Evolutionary conservation across 2,797 vertebrate genomes (phyloP).

Genomic region (Bradypodion pumilum): DNA sequence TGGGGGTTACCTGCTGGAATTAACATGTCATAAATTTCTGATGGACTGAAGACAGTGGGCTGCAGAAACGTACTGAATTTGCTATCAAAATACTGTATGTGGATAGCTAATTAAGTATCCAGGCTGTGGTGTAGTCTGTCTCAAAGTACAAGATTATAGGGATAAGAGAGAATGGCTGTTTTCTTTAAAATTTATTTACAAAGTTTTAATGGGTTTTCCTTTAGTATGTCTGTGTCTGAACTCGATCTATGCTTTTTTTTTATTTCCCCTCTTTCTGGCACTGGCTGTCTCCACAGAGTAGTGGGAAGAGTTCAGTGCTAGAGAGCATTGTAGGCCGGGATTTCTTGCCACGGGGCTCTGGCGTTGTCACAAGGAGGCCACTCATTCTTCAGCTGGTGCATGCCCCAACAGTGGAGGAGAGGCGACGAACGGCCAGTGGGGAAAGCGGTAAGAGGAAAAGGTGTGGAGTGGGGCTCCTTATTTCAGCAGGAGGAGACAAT

Average conservation of each 20-base stretch:
- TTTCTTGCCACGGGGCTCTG: slow-evolving; percentile 83
- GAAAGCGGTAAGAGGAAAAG: slow-evolving; percentile 72
- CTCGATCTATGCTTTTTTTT: not conserved
- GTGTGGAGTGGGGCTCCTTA: too few species aligned
- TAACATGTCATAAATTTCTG: not conserved
- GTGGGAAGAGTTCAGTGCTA: slow-evolving; percentile 85
- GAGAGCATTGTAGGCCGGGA: slow-evolving; percentile 84
- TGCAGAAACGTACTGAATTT: not conserved
- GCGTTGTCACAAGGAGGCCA: slow-evolving; percentile 85
- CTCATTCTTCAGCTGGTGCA: slow-evolving; percentile 84
- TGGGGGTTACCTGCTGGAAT: not conserved
- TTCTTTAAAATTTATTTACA: too few species aligned
- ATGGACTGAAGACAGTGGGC: not conserved
- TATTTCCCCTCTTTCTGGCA: not conserved
- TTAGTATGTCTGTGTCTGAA: not conserved
- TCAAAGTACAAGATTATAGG: not conserved
- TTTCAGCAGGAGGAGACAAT: not conserved
- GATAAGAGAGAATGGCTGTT: not conserved
- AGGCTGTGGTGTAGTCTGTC: not conserved
- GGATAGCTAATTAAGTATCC: not conserved
- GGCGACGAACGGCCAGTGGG: slow-evolving; percentile 51
- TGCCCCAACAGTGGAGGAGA: slow-evolving; percentile 73
- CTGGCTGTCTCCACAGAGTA: slow-evolving; percentile 75
- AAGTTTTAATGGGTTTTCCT: not conserved
- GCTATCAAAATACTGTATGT: not conserved